These are phyloP conservation scores for Coelinius sp. DNA, from an alignment of 2,888 invertebrate species.

Conservation along the genomic window DNA sequence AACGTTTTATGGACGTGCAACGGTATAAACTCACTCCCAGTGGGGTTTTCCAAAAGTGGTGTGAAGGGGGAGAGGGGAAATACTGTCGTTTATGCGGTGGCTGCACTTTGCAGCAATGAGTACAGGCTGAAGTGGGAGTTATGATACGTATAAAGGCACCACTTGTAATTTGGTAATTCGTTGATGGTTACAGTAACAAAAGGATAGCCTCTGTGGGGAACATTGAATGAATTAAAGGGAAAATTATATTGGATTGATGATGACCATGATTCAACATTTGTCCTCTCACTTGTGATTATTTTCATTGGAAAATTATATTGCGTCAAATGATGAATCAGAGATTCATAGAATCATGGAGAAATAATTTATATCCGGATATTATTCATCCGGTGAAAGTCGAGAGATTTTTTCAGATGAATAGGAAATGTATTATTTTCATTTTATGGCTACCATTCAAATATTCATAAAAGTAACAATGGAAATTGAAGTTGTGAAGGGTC, in stretches of 20 bases:
- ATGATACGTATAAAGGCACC: conserved; percentile 13
- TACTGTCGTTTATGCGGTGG: conserved; percentile 11
- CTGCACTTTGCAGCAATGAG: conserved; percentile 15
- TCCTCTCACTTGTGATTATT: background rate
- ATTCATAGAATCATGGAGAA: background rate
- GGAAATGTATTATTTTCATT: background rate
- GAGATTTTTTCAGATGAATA: background rate
- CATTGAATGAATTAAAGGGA: background rate
- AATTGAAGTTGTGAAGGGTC: too few species aligned
- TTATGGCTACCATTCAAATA: background rate
- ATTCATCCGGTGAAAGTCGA: conserved; percentile 8
- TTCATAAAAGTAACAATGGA: too few species aligned
- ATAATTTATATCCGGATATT: background rate
- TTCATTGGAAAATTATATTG: background rate
- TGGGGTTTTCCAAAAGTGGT: conserved; percentile 21
- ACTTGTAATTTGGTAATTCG: conserved; percentile 21
- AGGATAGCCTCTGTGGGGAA: conserved; percentile 1
- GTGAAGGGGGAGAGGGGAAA: background rate
- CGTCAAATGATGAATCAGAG: background rate
- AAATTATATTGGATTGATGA: background rate
- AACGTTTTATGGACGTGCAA: conserved; percentile 22
- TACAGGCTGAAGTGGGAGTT: conserved; percentile 5
- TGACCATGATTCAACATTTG: background rate
- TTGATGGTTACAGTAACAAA: conserved; percentile 11
- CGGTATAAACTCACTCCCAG: conserved; percentile 11